Base-by-base conservation (phyloP, 2,797 vertebrate genomes). In the Geotrypetes seraphini region DNA sequence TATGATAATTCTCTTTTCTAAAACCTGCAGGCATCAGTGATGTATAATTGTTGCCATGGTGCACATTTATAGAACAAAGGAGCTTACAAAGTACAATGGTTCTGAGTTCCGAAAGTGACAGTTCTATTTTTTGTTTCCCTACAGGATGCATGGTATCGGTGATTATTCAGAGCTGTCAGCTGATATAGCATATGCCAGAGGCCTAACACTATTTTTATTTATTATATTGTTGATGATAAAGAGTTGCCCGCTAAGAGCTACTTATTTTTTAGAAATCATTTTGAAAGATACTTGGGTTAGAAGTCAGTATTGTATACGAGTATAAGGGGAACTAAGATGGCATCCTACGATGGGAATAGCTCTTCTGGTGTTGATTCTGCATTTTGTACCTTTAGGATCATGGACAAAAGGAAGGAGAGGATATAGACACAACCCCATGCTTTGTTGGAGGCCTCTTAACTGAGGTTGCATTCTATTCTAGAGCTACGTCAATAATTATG, bases 21-120 rank as follows among this genome's bases (percentile, higher is more conserved):
- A 9, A 25, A 10, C 0, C 0, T 3, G 4, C 16, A 19, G 3
- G 4, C 7, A n/a, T n/a, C n/a, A 16, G 8, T 12, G 12, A 20
- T 33, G 28, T 2, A 8, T 28, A 0, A 25, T 30, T 28, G 12
- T 36, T 34, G n/a, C 22, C 4, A 21, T 7, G 12, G 24, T 16
- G 32, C 2, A 21, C 19, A 7, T 7, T 10, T 28, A 29, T 5
- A 33, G 8, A 23, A 30, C 8, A 30, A 25, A 11, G 11, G 2
- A n/a, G 10, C 5, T 19, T 10, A 17, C 10, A 13, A 33, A 15
- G 28, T 14, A 57, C 36, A 56, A 15, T 11, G 10, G 14, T 16
- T 16, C 9, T 19, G 21, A 23, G 4, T 32, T 45, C 28, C 19
- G 16, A 30, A 32, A 28, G 2, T 16, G 5, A 2, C 6, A 23